Evolutionary conservation across 2,797 vertebrate species (phyloP).

Genomic region (Psittacula echo): DNA sequence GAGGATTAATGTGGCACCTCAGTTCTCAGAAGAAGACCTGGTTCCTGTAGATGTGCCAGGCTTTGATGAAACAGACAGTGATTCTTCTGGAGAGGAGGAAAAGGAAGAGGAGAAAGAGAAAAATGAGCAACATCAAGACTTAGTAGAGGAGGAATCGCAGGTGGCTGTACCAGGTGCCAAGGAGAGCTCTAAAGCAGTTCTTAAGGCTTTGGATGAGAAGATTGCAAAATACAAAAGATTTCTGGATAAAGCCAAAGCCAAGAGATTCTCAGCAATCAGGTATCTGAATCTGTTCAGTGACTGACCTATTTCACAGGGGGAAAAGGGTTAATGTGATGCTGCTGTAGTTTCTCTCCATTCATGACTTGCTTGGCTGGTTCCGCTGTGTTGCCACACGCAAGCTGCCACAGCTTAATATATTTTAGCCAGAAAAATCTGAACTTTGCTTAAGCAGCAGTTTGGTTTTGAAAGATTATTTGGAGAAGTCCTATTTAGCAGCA

Average conservation of each 20-base stretch:
- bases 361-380: neutral
- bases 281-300: constrained; percentile 46
- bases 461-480: neutral
- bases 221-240: constrained; percentile 95
- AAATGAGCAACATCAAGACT: neutral
- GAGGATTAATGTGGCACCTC: constrained; percentile 90
- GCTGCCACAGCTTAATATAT: neutral
- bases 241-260: constrained; percentile 93
- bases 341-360: neutral
- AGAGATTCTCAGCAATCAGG: constrained; percentile 95
- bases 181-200: constrained; percentile 74
- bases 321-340: neutral
- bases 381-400: neutral
- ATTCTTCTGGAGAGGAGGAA: constrained; percentile 66
- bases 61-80: constrained; percentile 75
- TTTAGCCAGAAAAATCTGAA: neutral
- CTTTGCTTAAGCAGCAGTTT: neutral
- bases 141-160: neutral
- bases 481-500: neutral
- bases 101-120: constrained; percentile 71
- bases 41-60: constrained; percentile 89
- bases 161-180: neutral
- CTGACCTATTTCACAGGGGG: accelerated
- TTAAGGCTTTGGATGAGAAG: constrained; percentile 91
- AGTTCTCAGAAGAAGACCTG: constrained; percentile 93